Base-by-base conservation (phyloP, 1,140 invertebrate species). In the Helicoverpa zea region DNA sequence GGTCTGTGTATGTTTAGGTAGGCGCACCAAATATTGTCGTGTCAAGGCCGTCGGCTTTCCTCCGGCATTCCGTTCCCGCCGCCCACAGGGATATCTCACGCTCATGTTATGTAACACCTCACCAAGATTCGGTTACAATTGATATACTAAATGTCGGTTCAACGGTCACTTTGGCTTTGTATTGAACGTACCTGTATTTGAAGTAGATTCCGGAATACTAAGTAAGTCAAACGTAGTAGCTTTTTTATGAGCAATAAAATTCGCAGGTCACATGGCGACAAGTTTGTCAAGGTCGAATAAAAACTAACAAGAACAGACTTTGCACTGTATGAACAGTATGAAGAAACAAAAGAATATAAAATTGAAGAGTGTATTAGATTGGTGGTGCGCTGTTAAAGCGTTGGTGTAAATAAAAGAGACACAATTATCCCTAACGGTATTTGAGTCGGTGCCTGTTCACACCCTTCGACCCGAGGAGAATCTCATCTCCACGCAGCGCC, bases 41-140 rank as follows among this genome's bases (percentile, higher is more conserved):
- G 92, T 94, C 93, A 94, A 94, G 93, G 93, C 89, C 93, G 88
- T 77, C 92, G 83, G 91, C 93, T 94, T 94, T 94, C 92, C 90
- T 93, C 92, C 91, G 84, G 87, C 93, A 94, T 94, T 94, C 93
- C 92, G 85, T 90, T 89, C 90, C 90, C 90, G 87, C 89, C 92
- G 92, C 93, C 93, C 91, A 94, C 93, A 89, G 89, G 92, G 90
- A 91, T 93, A 94, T 93, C 92, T 94, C 92, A 94, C 93, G 88
- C 85, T 89, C 79, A 83, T 84, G 87, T 94, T 94, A 91, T 87
- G 91, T 94, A 94, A 93, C 88, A 89, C 89, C 90, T 87, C 82
- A 84, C 86, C 81, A 87, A 90, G 88, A 91, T 93, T 90, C 82
- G 86, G 85, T 86, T 89, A 88, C 90, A 85, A 90, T 92, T 90